Evolutionary conservation across 2,888 invertebrate genomes (phyloP), one percentile per base, ranked within the genome.

Genomic region (Theodoxus fluviatilis): DNA sequence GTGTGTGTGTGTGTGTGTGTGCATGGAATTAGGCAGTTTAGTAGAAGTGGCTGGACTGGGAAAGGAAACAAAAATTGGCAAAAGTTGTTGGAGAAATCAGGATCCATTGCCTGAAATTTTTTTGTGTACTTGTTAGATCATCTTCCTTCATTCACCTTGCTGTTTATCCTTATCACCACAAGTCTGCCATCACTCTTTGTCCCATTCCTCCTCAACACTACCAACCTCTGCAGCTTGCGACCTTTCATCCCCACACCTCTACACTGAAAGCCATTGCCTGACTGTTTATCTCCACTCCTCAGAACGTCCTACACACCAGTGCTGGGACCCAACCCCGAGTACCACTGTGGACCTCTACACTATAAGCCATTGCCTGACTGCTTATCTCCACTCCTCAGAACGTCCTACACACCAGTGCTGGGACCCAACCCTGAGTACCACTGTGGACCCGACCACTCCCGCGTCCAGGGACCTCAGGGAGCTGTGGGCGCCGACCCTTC

Each of bases 401-500:
- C 61, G n/a, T 73, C 75, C 1, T 75, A 76, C 49, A 71, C 72
- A 4, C 33, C 49, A 12, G 75, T 77, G 15, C 69, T 70, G 55
- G 79, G 79, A n/a, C 79, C 79, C 15, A 77, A 80, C 70, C 73
- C 74, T 25, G 73, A 75, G 3, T 43, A 75, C 15, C 37, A 73
- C 33, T 47, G 73, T 38, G 80, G 80, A 15, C 79, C 79, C 25
- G 78, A 79, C 57, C 71, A 69, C 0, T 64, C 63, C n/a, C 65
- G 75, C 31, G 75, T 74, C 7, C 68, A 71, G 52, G 79, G 79
- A 3, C 68, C 78, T 25, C 75, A 74, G 52, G 79, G 79, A 12
- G 78, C 79, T 15, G 31, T 70, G n/a, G 80, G 80, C 1, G 75
- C 78, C 33, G 78, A 80, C 65, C 70, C 73, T 7, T 69, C 72